Conservation (phyloP, 1,140 invertebrate genomes). For the Bathynomus jamesi region DNA sequence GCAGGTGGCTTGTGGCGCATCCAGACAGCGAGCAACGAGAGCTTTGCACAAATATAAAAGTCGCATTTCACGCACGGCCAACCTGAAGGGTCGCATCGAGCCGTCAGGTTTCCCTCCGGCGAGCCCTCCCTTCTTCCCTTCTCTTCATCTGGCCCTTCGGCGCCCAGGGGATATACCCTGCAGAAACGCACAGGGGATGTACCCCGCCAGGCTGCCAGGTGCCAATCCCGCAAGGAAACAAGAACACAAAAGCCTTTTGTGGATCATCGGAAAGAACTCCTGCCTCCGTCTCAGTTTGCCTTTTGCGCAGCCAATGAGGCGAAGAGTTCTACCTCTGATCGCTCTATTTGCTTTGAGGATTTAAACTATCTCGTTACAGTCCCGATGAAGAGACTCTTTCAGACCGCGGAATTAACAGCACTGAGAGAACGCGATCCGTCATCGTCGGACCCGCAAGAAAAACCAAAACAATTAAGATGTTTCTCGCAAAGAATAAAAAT, state of each 20-base stretch:
- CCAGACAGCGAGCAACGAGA: not conserved
- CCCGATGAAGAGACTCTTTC: not conserved
- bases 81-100: not conserved
- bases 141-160: not conserved
- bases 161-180: not conserved
- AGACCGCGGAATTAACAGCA: too few species aligned
- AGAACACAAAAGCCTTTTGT: not conserved
- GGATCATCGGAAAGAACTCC: not conserved
- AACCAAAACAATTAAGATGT: too few species aligned
- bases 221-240: not conserved
- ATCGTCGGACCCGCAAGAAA: too few species aligned
- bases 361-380: not conserved
- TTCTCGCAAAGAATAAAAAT: too few species aligned
- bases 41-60: conserved; percentile 1
- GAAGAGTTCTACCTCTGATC: not conserved
- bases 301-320: not conserved
- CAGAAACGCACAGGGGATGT: not conserved
- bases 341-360: not conserved
- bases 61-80: not conserved
- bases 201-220: not conserved
- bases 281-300: not conserved
- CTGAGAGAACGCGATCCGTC: too few species aligned
- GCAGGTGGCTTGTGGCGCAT: not conserved
- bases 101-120: not conserved
- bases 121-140: not conserved